Evolutionary conservation across 2,888 invertebrate genomes (phyloP).

Genomic region (Notodonta ziczac): DNA sequence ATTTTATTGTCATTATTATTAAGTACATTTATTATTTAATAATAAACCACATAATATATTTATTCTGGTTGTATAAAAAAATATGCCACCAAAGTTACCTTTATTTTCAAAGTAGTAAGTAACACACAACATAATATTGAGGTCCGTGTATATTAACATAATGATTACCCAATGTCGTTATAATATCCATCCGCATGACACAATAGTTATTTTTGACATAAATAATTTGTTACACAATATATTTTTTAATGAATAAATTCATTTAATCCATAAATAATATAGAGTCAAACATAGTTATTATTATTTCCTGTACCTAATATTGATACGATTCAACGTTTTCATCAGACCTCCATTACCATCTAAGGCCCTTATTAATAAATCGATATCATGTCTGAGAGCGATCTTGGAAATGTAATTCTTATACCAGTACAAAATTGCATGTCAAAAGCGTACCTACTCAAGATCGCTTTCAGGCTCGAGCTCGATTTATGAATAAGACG

Average conservation of each 20-base stretch:
- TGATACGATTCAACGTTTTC: too few relatives aligned
- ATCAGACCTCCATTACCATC: neutral
- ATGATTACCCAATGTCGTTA: slow-evolving; percentile 18
- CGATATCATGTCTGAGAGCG: too few relatives aligned
- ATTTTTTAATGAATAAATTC: neutral
- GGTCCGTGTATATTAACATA: slow-evolving; percentile 1
- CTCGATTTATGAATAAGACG: too few relatives aligned
- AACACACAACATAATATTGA: neutral
- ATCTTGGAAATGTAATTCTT: too few relatives aligned
- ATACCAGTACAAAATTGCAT: too few relatives aligned
- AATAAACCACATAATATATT: too few relatives aligned
- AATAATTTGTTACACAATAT: slow-evolving; percentile 13
- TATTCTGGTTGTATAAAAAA: neutral
- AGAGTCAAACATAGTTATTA: neutral
- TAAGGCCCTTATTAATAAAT: neutral
- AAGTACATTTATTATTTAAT: too few relatives aligned
- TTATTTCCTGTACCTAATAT: too few relatives aligned
- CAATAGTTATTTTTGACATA: slow-evolving; percentile 15
- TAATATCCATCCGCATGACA: slow-evolving; percentile 16
- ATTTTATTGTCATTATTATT: too few relatives aligned
- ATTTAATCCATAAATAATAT: neutral
- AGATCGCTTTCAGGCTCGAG: too few relatives aligned
- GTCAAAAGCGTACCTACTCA: too few relatives aligned
- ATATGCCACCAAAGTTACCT: neutral
- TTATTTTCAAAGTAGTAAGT: too few relatives aligned